Evolutionary conservation across 2,113 vertebrate species (phyloP).

Genomic region (Etheostoma cragini): DNA sequence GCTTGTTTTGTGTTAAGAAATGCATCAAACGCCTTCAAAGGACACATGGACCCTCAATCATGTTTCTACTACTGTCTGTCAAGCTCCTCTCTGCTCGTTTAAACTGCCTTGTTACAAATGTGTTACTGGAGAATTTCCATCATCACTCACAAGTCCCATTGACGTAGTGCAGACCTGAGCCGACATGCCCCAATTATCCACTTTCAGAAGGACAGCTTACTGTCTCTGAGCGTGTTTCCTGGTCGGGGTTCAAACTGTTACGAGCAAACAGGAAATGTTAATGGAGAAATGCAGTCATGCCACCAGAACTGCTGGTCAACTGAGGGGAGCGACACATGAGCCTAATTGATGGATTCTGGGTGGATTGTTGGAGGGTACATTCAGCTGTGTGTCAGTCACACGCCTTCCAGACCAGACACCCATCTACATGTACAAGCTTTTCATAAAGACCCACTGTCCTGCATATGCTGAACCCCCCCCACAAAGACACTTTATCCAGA

Average conservation of each 20-base stretch:
- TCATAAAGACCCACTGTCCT: conserved; percentile 52
- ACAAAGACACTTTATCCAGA: conserved; percentile 63
- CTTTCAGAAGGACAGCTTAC: conserved; percentile 43
- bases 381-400: conserved; percentile 58
- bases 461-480: conserved; percentile 56
- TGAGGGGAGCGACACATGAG: conserved; percentile 62
- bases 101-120: not conserved
- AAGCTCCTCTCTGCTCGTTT: not conserved
- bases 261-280: conserved; percentile 42
- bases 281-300: conserved; percentile 51
- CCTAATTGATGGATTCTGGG: conserved; percentile 70
- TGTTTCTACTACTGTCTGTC: not conserved
- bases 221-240: conserved; percentile 28
- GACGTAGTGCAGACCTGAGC: conserved; percentile 7
- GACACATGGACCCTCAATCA: too few species aligned
- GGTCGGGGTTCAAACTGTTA: conserved; percentile 28
- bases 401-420: conserved; percentile 28
- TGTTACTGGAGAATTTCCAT: conserved; percentile 30
- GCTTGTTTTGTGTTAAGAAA: not conserved
- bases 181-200: conserved; percentile 44
- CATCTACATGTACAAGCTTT: conserved; percentile 26
- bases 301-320: conserved; percentile 52
- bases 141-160: not conserved
- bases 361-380: conserved; percentile 57
- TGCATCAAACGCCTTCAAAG: not conserved